phyloP scores from a whole-genome alignment of 2,113 vertebrate species.

The Brachionichthys hirsutus region DNA sequence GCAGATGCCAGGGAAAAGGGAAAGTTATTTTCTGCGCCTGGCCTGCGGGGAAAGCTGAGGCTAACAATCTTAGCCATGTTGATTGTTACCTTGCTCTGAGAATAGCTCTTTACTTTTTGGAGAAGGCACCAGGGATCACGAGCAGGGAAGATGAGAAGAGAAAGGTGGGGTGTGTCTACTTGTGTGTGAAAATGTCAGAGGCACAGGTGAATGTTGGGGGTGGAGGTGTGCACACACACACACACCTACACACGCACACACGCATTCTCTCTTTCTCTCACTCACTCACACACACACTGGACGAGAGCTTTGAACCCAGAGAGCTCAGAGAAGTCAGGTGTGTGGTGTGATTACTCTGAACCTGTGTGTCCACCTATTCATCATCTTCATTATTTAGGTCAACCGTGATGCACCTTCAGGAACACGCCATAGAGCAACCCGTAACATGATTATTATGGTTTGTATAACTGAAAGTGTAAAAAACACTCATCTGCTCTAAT shows the following conservation, averaged over 20 bases:
- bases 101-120: slow-evolving; percentile 71
- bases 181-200: slow-evolving; percentile 13
- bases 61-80: slow-evolving; percentile 80
- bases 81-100: slow-evolving; percentile 75
- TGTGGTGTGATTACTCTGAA: slow-evolving; percentile 65
- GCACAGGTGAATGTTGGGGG: slow-evolving; percentile 10
- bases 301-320: slow-evolving; percentile 29
- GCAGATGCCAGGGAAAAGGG: slow-evolving; percentile 78
- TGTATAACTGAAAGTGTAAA: no score
- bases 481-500: background rate
- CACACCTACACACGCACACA: background rate
- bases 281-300: slow-evolving; percentile 18
- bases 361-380: slow-evolving; percentile 55
- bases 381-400: slow-evolving; percentile 62
- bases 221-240: slow-evolving; percentile 22
- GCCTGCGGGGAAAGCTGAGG: slow-evolving; percentile 70
- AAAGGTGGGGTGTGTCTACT: slow-evolving; percentile 9
- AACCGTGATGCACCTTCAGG: slow-evolving; percentile 14
- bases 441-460: slow-evolving; percentile 4
- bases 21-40: slow-evolving; percentile 81
- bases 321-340: slow-evolving; percentile 36
- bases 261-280: no score
- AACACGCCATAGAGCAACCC: background rate
- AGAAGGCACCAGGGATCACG: slow-evolving; percentile 26
- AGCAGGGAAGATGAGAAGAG: slow-evolving; percentile 27